Conservation (phyloP, 1,140 invertebrate genomes). For the Drosophila azteca region DNA sequence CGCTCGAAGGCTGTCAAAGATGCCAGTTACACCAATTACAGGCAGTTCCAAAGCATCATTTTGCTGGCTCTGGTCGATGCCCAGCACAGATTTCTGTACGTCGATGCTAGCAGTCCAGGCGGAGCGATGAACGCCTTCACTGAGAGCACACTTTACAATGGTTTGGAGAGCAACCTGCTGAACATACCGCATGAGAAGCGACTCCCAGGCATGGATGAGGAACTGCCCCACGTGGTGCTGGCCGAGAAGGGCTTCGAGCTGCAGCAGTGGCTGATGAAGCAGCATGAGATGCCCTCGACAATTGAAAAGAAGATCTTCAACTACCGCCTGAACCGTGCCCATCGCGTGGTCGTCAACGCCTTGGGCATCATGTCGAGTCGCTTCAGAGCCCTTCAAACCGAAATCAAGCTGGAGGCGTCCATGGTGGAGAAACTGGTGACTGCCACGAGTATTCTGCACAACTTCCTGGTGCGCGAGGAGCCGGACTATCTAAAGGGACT, state of each 20-base stretch:
- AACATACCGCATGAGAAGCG: constrained; percentile 3
- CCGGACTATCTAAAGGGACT: constrained; percentile 4
- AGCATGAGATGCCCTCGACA: neutral
- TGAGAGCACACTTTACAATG: constrained; percentile 11
- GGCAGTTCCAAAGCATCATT: constrained; percentile 8
- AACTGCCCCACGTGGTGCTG: constrained; percentile 9
- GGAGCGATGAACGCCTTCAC: constrained; percentile 7
- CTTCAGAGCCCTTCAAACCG: constrained; percentile 7
- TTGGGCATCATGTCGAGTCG: constrained; percentile 7
- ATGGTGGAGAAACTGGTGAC: neutral
- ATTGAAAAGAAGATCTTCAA: constrained; percentile 4
- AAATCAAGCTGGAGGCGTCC: neutral
- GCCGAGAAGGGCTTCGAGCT: constrained; percentile 1
- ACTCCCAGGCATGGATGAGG: constrained; percentile 1
- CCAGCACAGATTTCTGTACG: constrained; percentile 1
- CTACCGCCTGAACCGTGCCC: constrained; percentile 6
- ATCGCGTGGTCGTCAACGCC: constrained; percentile 3
- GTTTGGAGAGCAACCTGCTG: constrained; percentile 10
- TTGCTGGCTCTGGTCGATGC: constrained; percentile 12
- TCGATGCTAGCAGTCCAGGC: constrained; percentile 1
- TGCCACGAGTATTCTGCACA: constrained; percentile 5
- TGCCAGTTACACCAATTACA: constrained; percentile 6
- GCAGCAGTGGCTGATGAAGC: constrained; percentile 15
- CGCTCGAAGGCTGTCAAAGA: neutral
- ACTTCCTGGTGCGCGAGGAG: constrained; percentile 9